Conservation (phyloP, 2,797 vertebrate species). For the Lycodopsis pacificus region DNA sequence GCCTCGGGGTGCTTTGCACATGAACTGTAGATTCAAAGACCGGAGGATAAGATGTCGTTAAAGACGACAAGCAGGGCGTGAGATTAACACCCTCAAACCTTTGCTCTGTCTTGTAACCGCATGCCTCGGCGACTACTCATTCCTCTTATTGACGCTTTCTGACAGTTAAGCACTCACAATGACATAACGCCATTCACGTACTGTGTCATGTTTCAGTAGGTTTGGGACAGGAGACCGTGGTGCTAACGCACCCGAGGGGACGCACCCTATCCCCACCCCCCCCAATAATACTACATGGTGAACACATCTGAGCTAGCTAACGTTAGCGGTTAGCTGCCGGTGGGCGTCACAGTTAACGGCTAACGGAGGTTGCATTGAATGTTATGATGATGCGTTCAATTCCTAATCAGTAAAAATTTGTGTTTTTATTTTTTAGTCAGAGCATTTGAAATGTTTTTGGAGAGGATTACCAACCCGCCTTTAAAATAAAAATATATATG, state of each 20-base stretch:
- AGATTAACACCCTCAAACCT: no score
- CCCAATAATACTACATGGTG: no score
- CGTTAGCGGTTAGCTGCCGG: neutral
- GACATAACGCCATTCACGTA: neutral
- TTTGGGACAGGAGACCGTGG: neutral
- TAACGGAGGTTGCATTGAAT: neutral
- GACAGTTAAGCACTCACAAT: neutral
- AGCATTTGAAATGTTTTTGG: neutral
- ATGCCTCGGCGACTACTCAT: neutral
- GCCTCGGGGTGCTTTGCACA: constrained; percentile 3
- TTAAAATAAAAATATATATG: neutral
- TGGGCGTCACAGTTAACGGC: neutral
- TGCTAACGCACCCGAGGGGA: neutral
- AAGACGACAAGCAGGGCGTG: neutral
- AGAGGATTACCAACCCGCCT: neutral
- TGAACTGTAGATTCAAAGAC: neutral
- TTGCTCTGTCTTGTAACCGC: neutral
- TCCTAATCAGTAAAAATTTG: neutral
- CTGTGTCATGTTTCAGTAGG: neutral
- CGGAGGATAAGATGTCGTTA: constrained; percentile 16
- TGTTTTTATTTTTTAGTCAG: no score
- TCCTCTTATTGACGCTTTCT: neutral
- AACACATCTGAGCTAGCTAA: neutral
- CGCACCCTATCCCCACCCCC: no score
- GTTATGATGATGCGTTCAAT: neutral